Evolutionary conservation across 2,113 vertebrate species (phyloP).

Genomic region (Piprites chloris): DNA sequence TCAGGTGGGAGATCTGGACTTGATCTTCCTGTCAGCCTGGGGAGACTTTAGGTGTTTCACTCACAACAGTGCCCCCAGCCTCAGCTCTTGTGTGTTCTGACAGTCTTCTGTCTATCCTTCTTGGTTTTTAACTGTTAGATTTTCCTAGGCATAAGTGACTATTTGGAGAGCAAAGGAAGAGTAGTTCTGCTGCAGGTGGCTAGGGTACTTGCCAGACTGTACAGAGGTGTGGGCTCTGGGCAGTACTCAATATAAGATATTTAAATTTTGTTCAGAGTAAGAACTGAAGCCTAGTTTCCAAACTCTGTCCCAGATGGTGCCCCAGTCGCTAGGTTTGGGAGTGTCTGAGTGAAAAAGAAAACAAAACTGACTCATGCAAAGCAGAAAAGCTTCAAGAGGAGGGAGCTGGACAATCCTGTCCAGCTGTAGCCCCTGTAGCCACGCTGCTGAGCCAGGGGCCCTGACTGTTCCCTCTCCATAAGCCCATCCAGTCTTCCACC

Average conservation of each 20-base stretch:
- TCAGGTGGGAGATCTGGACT: neutral
- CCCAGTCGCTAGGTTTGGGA: neutral
- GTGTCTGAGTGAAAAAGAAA: conserved; percentile 4
- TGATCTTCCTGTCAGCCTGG: neutral
- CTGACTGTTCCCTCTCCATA: fast-evolving
- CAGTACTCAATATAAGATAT: neutral
- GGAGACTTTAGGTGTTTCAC: neutral
- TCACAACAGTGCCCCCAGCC: neutral
- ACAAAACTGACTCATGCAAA: conserved; percentile 27
- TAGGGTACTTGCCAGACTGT: neutral
- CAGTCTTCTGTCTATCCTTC: neutral
- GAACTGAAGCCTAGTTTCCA: conserved; percentile 21
- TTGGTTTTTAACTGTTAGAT: neutral
- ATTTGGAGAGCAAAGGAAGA: neutral
- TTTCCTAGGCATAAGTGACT: neutral
- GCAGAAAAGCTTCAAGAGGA: neutral
- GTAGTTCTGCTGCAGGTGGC: neutral
- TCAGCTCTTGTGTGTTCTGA: neutral
- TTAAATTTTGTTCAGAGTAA: conserved; percentile 5
- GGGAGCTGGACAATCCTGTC: neutral
- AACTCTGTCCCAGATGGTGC: neutral
- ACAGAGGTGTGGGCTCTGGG: neutral
- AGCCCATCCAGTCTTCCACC: neutral
- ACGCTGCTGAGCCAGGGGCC: fast-evolving
- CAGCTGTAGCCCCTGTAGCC: neutral